Conservation (phyloP, 1,140 invertebrate species). For the Lasioglossum albipes region DNA sequence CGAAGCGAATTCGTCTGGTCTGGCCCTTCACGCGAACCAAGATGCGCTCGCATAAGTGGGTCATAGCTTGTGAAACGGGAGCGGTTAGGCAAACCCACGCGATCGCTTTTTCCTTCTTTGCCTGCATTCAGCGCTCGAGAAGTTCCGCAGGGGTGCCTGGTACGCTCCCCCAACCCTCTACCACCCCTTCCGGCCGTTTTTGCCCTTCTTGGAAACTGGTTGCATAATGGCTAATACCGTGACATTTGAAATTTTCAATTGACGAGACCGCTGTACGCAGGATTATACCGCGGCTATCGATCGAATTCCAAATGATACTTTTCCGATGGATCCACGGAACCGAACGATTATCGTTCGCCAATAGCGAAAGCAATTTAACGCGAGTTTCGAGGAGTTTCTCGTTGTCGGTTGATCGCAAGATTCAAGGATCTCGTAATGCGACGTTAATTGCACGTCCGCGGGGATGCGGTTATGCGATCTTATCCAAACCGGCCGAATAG, state of each 20-base stretch:
- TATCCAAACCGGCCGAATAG: constrained; percentile 35
- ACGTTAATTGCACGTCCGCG: background rate
- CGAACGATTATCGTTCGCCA: too few relatives aligned
- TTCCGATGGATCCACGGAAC: background rate
- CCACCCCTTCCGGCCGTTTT: background rate
- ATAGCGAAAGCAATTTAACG: background rate
- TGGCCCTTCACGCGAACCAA: constrained; percentile 33
- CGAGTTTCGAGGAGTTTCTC: background rate
- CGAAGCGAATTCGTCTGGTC: constrained; percentile 48
- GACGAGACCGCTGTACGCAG: background rate
- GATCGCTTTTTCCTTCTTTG: constrained; percentile 66
- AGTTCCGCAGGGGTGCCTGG: constrained; percentile 67
- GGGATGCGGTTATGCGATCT: constrained; percentile 30
- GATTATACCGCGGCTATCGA: background rate
- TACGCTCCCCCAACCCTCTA: constrained; percentile 57
- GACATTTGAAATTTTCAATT: background rate
- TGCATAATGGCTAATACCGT: background rate
- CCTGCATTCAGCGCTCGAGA: constrained; percentile 61
- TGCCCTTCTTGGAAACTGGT: background rate
- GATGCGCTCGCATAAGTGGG: constrained; percentile 65
- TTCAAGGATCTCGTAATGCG: constrained; percentile 1
- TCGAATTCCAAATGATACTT: background rate
- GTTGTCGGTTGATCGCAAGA: background rate
- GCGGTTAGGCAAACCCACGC: constrained; percentile 68
- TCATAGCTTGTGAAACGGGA: constrained; percentile 58